Evolutionary conservation across 1,140 invertebrate species (phyloP).

Genomic region (Neodiprion fabricii): DNA sequence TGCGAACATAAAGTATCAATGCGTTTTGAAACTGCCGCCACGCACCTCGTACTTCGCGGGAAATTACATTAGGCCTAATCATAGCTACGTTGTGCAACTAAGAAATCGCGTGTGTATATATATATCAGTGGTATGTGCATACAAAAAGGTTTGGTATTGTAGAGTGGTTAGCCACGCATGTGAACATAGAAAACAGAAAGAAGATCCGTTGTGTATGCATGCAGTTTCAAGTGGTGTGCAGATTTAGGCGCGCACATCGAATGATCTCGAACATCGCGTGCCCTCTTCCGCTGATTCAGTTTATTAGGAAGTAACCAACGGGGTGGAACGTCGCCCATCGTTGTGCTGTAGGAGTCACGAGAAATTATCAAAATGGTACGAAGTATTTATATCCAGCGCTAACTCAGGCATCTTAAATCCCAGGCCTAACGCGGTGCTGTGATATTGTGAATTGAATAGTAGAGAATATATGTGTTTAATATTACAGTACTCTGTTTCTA

Average conservation of each 20-base stretch:
- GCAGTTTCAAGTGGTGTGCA: background rate
- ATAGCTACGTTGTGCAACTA: too few species aligned
- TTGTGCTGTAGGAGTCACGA: background rate
- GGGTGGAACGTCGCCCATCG: background rate
- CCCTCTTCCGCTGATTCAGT: background rate
- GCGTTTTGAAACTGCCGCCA: too few species aligned
- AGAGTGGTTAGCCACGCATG: too few species aligned
- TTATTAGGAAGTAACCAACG: background rate
- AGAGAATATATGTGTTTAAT: constrained; percentile 9
- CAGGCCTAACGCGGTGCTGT: background rate
- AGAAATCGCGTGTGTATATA: too few species aligned
- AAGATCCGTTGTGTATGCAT: too few species aligned
- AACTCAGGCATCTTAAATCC: constrained; percentile 8
- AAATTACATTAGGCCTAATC: too few species aligned
- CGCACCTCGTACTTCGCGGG: too few species aligned
- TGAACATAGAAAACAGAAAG: too few species aligned
- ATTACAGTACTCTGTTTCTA: constrained; percentile 8
- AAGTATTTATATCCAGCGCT: constrained; percentile 16
- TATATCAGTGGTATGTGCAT: too few species aligned
- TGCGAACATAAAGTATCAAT: too few species aligned
- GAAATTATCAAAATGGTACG: constrained; percentile 24
- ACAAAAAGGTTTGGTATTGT: too few species aligned
- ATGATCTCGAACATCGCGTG: background rate
- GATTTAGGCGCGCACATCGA: background rate
- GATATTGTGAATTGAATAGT: background rate